A percentile compares a stretch with the other conserved stretches of the same genome.
These are phyloP conservation scores for Matsumyia berberina DNA, from an alignment of 2,888 invertebrate genomes.

Conservation along the genomic window DNA sequence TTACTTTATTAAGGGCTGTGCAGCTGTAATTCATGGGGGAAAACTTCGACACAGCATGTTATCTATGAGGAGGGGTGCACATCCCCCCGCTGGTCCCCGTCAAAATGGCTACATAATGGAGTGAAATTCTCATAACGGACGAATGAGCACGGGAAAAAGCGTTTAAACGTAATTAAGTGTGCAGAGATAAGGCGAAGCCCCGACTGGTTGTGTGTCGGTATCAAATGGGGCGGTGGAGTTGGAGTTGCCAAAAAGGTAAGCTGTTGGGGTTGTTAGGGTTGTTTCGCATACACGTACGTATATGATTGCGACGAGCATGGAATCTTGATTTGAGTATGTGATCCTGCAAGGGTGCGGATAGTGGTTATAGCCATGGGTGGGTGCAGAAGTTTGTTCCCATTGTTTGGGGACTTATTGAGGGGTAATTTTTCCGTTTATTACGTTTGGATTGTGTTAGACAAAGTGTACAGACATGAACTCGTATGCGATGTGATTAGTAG, in stretches of 20 bases:
- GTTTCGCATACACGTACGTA: slow-evolving; percentile 3
- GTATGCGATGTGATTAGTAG: slow-evolving; percentile 52
- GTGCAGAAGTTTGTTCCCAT: slow-evolving; percentile 40
- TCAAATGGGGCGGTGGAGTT: slow-evolving; percentile 40
- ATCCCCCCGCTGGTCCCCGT: slow-evolving; percentile 29
- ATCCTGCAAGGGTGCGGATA: not conserved
- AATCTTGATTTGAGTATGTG: slow-evolving; percentile 62
- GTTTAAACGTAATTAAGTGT: slow-evolving; percentile 76
- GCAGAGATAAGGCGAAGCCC: slow-evolving; percentile 72
- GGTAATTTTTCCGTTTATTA: slow-evolving; percentile 72
- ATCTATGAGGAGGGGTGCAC: slow-evolving; percentile 38
- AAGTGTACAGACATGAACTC: slow-evolving; percentile 38
- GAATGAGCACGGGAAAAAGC: slow-evolving; percentile 76
- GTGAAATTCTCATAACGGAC: slow-evolving; percentile 74
- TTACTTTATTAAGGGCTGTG: slow-evolving; percentile 71
- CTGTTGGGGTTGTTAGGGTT: slow-evolving; percentile 9
- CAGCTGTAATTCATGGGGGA: slow-evolving; percentile 63
- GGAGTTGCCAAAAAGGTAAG: slow-evolving; percentile 59
- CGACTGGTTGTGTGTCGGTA: slow-evolving; percentile 37
- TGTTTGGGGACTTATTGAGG: slow-evolving; percentile 56
- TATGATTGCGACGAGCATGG: slow-evolving; percentile 45
- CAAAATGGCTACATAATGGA: slow-evolving; percentile 76
- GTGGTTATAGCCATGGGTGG: slow-evolving; percentile 2
- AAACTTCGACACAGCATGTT: slow-evolving; percentile 74
- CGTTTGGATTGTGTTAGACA: slow-evolving; percentile 67